A percentile compares a stretch with the other conserved stretches of the same genome.
phyloP scores from a whole-genome alignment of 2,888 invertebrate genomes.

The Hirtodrosophila trivittata region DNA sequence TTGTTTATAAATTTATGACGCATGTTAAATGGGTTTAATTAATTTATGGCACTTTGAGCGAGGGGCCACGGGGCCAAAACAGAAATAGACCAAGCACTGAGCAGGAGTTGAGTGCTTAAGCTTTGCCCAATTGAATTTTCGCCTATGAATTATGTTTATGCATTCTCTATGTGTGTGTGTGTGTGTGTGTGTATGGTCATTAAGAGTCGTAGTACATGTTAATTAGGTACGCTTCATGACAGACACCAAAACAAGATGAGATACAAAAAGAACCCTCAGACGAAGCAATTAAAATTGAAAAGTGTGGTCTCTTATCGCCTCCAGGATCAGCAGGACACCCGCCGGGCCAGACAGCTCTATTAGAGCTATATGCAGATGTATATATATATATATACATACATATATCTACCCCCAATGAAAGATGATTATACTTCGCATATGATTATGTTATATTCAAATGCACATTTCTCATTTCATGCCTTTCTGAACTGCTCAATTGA shows the following conservation, averaged over 20 bases:
- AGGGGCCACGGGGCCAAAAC: slow-evolving; percentile 14
- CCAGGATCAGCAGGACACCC: slow-evolving; percentile 60
- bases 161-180: slow-evolving; percentile 22
- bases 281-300: slow-evolving; percentile 60
- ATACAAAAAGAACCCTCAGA: slow-evolving; percentile 12
- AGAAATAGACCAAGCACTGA: slow-evolving; percentile 16
- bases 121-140: slow-evolving; percentile 71
- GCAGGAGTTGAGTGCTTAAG: slow-evolving; percentile 37
- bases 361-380: slow-evolving; percentile 15
- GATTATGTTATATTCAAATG: slow-evolving; percentile 59
- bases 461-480: slow-evolving; percentile 28
- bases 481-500: slow-evolving; percentile 52
- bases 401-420: slow-evolving; percentile 44
- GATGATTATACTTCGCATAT: slow-evolving; percentile 35
- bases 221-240: slow-evolving; percentile 18
- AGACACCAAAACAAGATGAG: slow-evolving; percentile 5
- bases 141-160: slow-evolving; percentile 63
- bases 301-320: slow-evolving; percentile 47
- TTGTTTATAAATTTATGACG: slow-evolving; percentile 80
- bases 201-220: slow-evolving; percentile 43
- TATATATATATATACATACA: too few relatives aligned
- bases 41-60: slow-evolving; percentile 74
- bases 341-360: slow-evolving; percentile 65
- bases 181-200: slow-evolving; percentile 24
- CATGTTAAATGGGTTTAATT: slow-evolving; percentile 80